These are phyloP conservation scores for Nephotettix cincticeps DNA, from an alignment of 1,140 invertebrate species.

Conservation along the genomic window DNA sequence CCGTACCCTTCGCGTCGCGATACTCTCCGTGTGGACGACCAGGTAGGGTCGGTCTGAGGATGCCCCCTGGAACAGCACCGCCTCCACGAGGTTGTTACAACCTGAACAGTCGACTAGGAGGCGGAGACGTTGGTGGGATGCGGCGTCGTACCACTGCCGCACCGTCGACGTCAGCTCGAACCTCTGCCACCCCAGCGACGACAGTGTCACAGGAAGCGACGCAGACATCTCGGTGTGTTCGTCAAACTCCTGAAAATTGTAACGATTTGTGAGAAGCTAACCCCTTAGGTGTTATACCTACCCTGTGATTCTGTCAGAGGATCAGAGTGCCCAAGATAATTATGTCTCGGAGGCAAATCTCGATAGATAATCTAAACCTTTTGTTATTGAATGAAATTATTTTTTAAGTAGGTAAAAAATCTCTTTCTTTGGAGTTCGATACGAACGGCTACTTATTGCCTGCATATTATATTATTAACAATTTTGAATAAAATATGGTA, in stretches of 20 bases:
- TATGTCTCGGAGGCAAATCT: too few relatives aligned
- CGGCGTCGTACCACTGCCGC: conserved; percentile 64
- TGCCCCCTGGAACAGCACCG: conserved; percentile 40
- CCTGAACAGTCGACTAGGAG: conserved; percentile 83
- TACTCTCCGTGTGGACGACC: conserved; percentile 74
- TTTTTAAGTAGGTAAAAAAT: too few relatives aligned
- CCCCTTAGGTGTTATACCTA: too few relatives aligned
- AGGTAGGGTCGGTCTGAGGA: conserved; percentile 74
- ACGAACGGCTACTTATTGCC: too few relatives aligned
- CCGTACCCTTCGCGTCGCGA: conserved; percentile 59
- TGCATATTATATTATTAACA: too few relatives aligned
- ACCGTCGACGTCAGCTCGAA: conserved; percentile 78
- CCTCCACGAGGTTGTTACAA: conserved; percentile 69
- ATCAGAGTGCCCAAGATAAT: too few relatives aligned
- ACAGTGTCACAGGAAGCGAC: conserved; percentile 65
- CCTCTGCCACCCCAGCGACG: conserved; percentile 78
- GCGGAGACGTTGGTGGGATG: conserved; percentile 60
- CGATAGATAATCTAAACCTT: too few relatives aligned
- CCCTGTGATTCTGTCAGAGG: too few relatives aligned
- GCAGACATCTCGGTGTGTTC: conserved; percentile 65
- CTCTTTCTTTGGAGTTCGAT: too few relatives aligned
- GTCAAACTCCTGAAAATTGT: conserved; percentile 60
- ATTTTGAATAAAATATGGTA: too few relatives aligned
- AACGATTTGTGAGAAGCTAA: too few relatives aligned
- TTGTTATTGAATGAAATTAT: too few relatives aligned